These are phyloP conservation scores for Drosophila diplacantha DNA, from an alignment of 2,888 invertebrate species.

Conservation along the genomic window DNA sequence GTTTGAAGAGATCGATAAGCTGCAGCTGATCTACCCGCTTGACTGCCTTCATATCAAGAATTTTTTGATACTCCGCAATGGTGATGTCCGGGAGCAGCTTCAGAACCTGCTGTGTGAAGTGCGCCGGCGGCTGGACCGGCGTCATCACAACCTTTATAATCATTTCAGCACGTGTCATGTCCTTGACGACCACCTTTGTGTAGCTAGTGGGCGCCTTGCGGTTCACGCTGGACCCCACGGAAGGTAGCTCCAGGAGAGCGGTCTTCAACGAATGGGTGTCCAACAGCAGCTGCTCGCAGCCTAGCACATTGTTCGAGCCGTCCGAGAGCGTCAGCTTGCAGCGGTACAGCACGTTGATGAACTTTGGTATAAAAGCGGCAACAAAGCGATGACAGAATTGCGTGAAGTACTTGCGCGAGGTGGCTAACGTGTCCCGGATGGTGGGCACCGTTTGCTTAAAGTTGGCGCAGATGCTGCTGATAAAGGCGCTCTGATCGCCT, in stretches of 20 bases:
- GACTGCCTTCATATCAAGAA: slow-evolving; percentile 94
- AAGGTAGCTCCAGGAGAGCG: slow-evolving; percentile 94
- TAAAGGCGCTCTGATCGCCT: slow-evolving; percentile 97
- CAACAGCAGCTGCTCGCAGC: slow-evolving; percentile 95
- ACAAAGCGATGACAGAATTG: slow-evolving; percentile 98
- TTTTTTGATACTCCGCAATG: slow-evolving; percentile 93
- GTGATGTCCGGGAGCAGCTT: slow-evolving; percentile 94
- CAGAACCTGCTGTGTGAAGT: slow-evolving; percentile 92
- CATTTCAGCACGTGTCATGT: slow-evolving; percentile 99
- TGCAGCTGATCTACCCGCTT: slow-evolving; percentile 81
- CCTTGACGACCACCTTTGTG: slow-evolving; percentile 84
- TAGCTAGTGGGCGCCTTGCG: slow-evolving; percentile 94
- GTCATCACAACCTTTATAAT: slow-evolving; percentile 99
- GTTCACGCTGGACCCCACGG: slow-evolving; percentile 91
- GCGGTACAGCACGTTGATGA: slow-evolving; percentile 92
- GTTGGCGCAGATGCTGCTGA: slow-evolving; percentile 91
- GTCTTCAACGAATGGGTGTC: slow-evolving; percentile 97
- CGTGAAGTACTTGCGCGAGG: slow-evolving; percentile 97
- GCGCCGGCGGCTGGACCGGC: slow-evolving; percentile 86
- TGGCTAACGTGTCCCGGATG: slow-evolving; percentile 92
- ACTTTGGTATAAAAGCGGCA: slow-evolving; percentile 96
- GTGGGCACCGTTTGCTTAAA: slow-evolving; percentile 91
- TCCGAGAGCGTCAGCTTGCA: slow-evolving; percentile 85
- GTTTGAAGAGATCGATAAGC: slow-evolving; percentile 81
- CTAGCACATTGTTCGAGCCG: slow-evolving; percentile 80